Evolutionary conservation across 2,797 vertebrate species (phyloP), one percentile per base, ranked within the genome.

Genomic region (Mionectes olivaceus): DNA sequence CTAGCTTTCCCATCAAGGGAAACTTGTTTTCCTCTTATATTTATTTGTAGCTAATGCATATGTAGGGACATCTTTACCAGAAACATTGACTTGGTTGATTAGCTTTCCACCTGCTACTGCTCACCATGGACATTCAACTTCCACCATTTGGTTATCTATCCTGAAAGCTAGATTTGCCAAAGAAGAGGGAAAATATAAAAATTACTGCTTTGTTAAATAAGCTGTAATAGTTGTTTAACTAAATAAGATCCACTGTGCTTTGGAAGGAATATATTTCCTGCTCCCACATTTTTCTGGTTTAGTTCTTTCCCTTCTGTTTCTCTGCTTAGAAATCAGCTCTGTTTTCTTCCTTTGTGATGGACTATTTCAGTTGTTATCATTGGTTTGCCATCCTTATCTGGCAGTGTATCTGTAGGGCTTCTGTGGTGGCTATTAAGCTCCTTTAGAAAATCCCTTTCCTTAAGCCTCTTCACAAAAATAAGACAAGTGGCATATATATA

Each of bases 361-460:
- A 59, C 73, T 65, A 35, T 68, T 90, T 78, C 49, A 76, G 24
- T 60, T 57, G 32, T 43, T 63, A 75, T 44, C 28, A 67, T 69
- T 47, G 79, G 27, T 92, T 89, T 56, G 13, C 17, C 27, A 12
- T 76, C 82, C 67, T 76, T 64, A 55, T 83, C 61, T 79, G 44
- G 39, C n/a, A 52, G 39, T 16, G 27, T 75, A 41, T 80, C 60
- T 91, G 30, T 33, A 71, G 57, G 46, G 33, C 15, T 89, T 75
- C 49, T 64, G 11, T 5, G 9, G n/a, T 2, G 5, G 21, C 41
- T 68, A 35, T 56, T 85, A 93, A 96, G 57, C 87, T 67, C 63
- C 79, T 91, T 94, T 80, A 77, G 65, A 87, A 96, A 92, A 94
- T 70, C 60, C 37, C 53, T 80, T 80, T 43, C 24, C 39, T 77